A percentile compares a stretch with the other conserved stretches of the same genome.
phyloP scores from a whole-genome alignment of 2,797 vertebrate genomes.

The Cirrhinus mrigala region DNA sequence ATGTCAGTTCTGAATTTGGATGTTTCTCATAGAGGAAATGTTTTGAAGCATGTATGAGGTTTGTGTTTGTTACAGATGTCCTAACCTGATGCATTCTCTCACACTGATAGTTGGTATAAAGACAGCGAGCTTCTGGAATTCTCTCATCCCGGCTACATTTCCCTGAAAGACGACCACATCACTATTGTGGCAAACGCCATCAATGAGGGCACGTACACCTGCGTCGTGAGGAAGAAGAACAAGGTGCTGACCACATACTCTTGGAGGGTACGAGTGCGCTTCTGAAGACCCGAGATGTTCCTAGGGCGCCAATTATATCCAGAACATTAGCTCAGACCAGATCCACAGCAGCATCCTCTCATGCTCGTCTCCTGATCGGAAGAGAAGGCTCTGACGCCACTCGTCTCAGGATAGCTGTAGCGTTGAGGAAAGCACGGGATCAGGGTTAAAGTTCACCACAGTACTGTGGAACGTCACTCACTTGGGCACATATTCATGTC shows the following conservation, averaged over 20 bases:
- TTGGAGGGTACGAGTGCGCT: constrained; percentile 90
- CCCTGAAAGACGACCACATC: constrained; percentile 89
- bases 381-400: constrained; percentile 12
- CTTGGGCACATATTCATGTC: constrained; percentile 73
- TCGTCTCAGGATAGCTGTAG: not conserved
- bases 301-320: not conserved
- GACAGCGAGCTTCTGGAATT: constrained; percentile 93
- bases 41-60: not conserved
- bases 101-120: constrained; percentile 91
- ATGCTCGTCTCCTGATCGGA: constrained; percentile 25
- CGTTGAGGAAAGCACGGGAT: not conserved
- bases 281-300: constrained; percentile 66
- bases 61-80: not conserved
- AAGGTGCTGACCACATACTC: constrained; percentile 93
- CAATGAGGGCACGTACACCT: constrained; percentile 96
- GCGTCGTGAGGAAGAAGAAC: constrained; percentile 89
- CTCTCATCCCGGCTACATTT: constrained; percentile 93
- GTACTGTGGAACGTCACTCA: constrained; percentile 66
- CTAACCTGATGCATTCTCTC: constrained; percentile 32
- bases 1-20: not conserved
- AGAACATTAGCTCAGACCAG: constrained; percentile 50
- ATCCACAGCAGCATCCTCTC: constrained; percentile 9
- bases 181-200: constrained; percentile 96
- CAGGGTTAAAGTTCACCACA: constrained; percentile 15
- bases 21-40: not conserved